These are phyloP conservation scores for Hetaerina americana DNA, from an alignment of 1,140 invertebrate genomes.

Conservation along the genomic window DNA sequence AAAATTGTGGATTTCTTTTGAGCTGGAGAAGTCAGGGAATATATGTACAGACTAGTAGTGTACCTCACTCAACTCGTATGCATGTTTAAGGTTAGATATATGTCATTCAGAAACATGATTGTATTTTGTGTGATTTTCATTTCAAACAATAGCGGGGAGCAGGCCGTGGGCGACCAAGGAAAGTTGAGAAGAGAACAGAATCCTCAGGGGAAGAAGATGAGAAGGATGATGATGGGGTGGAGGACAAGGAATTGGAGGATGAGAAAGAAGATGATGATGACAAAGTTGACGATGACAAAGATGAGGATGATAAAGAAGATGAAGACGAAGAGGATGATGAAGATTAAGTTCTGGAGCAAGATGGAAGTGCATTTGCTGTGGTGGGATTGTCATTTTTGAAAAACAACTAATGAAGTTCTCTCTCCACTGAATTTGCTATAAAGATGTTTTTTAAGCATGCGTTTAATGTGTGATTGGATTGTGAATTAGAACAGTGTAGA, in stretches of 20 bases:
- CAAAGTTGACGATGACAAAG: not conserved
- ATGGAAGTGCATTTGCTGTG: not conserved
- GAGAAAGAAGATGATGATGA: not conserved
- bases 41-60: too few species aligned
- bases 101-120: not conserved
- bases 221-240: constrained; percentile 33
- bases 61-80: too few species aligned
- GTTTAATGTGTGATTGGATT: not conserved
- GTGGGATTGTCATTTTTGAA: too few species aligned
- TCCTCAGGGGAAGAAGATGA: constrained; percentile 34
- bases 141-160: constrained; percentile 19
- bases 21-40: too few species aligned
- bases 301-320: not conserved
- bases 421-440: not conserved
- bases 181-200: constrained; percentile 35
- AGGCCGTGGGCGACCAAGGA: constrained; percentile 33
- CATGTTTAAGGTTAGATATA: too few species aligned
- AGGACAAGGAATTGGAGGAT: constrained; percentile 20
- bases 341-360: not conserved
- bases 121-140: constrained; percentile 12
- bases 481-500: not conserved
- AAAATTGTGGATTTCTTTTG: too few species aligned
- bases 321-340: not conserved
- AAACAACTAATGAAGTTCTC: not conserved
- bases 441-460: not conserved